A percentile compares a stretch with the other conserved stretches of the same genome.
Conservation (phyloP, 2,797 vertebrate species). For the Poecilia gillii region DNA sequence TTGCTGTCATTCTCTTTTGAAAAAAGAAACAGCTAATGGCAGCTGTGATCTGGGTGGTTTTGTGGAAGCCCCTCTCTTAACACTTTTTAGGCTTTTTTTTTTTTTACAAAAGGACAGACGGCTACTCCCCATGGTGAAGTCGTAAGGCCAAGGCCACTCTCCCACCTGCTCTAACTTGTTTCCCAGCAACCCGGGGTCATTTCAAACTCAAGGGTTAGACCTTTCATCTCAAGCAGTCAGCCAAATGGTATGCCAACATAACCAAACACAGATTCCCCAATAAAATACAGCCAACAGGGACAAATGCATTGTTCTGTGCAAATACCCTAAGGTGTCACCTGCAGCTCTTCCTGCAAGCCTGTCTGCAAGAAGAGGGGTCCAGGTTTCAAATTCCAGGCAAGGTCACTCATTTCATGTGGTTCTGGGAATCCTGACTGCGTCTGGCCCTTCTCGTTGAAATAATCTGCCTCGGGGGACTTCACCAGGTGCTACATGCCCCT, state of each 20-base stretch:
- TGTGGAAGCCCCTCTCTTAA: not conserved
- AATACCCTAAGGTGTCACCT: slow-evolving; percentile 5
- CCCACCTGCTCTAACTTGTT: slow-evolving; percentile 6
- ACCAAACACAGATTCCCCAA: slow-evolving; percentile 2
- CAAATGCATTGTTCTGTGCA: slow-evolving; percentile 19
- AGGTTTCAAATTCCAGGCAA: slow-evolving; percentile 26
- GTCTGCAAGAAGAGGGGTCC: not conserved
- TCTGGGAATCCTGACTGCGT: slow-evolving; percentile 19
- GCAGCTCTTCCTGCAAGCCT: slow-evolving; percentile 9
- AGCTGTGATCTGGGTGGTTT: not conserved
- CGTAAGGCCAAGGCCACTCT: not conserved
- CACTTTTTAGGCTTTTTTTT: not conserved
- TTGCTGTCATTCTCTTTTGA: not conserved
- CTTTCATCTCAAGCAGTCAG: not conserved
- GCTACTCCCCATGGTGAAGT: not conserved
- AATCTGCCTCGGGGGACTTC: slow-evolving; percentile 1
- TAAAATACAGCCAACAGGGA: slow-evolving; percentile 6
- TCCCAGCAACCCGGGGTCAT: not conserved
- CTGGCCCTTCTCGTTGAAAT: slow-evolving; percentile 18
- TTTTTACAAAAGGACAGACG: slow-evolving; percentile 1
- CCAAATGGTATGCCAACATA: not conserved
- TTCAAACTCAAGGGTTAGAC: slow-evolving; percentile 1
- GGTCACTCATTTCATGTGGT: slow-evolving; percentile 24
- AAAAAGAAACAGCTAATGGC: not conserved
- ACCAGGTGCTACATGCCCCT: slow-evolving; percentile 15